Evolutionary conservation across 2,888 invertebrate genomes (phyloP), one percentile per base, ranked within the genome.

Genomic region (Chrysomela aeneicollis): DNA sequence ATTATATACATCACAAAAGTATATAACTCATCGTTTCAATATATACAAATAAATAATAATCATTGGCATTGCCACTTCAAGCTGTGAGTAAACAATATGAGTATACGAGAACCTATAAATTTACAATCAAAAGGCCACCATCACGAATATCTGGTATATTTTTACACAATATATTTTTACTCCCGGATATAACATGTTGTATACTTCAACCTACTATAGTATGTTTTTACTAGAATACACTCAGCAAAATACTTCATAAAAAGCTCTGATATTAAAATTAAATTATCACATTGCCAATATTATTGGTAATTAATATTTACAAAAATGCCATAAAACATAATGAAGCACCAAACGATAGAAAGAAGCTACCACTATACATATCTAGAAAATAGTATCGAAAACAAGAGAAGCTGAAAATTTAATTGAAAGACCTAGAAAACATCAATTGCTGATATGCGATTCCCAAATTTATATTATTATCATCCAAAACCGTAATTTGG

Each of bases 1-100:
- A 75, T 75, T 79, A 79, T 79, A 79, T 42, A 42, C 78, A 79
- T 76, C 78, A 79, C 77, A 78, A 71, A 78, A 73, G 71, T 71
- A 61, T 74, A 21, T 57, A 50, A 63, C 8, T 67, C 61, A 59
- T 59, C 69, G 70, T 66, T 72, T 71, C 77, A 75, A 73, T 79
- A 79, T 80, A 79, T 79, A 80, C 79, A 81, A 76, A 79, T 76
- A 77, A 73, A 71, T 71, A 68, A 69, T 42, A 68, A 68, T 63
- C 60, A 64, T 58, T 61, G 61, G 54, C 58, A 67, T 64, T 61
- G 61, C 58, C 58, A 67, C 66, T 53, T 46, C 61, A 67, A 65
- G 61, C 64, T 63, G 63, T 64, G 60, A 66, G 67, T 59, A 63
- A 69, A 55, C 35, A 15, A 21, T 37, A n/a, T 50, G 42, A 53